Evolutionary conservation across 2,888 invertebrate species (phyloP).

Genomic region (Papilio elwesi): DNA sequence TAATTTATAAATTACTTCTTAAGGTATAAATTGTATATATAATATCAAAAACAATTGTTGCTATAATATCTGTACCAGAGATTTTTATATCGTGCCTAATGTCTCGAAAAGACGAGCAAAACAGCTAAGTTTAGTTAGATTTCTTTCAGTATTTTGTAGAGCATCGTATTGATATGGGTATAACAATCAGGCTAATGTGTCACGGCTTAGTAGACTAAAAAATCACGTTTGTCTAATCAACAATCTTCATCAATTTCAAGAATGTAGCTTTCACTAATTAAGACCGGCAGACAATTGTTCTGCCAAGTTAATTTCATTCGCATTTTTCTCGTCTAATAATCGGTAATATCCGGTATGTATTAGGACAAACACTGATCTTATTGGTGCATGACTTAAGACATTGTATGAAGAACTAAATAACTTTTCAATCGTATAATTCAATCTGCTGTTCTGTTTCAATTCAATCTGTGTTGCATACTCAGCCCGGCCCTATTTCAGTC

Average conservation of each 20-base stretch:
- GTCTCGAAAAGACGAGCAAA: too few relatives aligned
- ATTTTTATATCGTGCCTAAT: too few relatives aligned
- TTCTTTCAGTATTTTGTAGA: too few relatives aligned
- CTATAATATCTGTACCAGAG: too few relatives aligned
- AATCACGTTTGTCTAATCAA: slow-evolving; percentile 4
- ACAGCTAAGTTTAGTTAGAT: too few relatives aligned
- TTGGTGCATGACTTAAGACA: slow-evolving; percentile 21
- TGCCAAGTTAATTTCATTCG: slow-evolving; percentile 15
- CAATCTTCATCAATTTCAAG: not conserved
- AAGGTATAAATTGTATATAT: too few relatives aligned
- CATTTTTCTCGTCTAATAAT: slow-evolving; percentile 30
- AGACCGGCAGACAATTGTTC: slow-evolving; percentile 22
- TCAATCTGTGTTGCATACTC: too few relatives aligned
- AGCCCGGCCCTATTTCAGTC: too few relatives aligned
- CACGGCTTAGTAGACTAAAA: not conserved
- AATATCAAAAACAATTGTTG: too few relatives aligned
- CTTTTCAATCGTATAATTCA: slow-evolving; percentile 16
- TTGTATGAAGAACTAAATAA: not conserved
- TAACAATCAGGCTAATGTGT: not conserved
- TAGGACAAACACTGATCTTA: slow-evolving; percentile 13
- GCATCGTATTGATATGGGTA: too few relatives aligned
- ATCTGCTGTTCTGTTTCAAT: too few relatives aligned
- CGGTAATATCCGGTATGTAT: slow-evolving; percentile 27
- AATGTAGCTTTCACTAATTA: slow-evolving; percentile 24
- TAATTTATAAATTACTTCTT: too few relatives aligned